Conservation (phyloP, 37 sponge, comb jelly and placozoan species). For the Bolinopsis microptera region DNA sequence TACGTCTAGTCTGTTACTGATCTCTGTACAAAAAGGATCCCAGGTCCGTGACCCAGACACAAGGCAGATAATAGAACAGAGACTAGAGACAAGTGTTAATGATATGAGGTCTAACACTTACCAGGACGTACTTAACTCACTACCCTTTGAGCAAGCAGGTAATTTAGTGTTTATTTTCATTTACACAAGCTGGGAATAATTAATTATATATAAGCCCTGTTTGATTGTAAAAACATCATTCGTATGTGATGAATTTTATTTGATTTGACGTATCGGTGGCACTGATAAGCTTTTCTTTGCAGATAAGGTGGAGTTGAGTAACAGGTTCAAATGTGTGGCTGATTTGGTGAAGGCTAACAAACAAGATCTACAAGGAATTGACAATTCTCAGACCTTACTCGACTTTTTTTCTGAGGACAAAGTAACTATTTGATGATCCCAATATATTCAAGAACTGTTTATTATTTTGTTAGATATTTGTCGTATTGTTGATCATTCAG, state of each 20-base stretch:
- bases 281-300: too few relatives aligned
- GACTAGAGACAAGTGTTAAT: not conserved
- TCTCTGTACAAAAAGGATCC: not conserved
- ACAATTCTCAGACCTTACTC: not conserved
- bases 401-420: not conserved
- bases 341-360: not conserved
- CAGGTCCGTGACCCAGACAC: not conserved
- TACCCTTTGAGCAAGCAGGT: not conserved
- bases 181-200: too few relatives aligned
- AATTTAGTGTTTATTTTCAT: too few relatives aligned
- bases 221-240: too few relatives aligned
- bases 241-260: too few relatives aligned
- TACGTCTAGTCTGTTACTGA: too few relatives aligned
- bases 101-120: not conserved
- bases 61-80: not conserved
- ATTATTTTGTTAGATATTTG: too few relatives aligned
- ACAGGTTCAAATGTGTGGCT: not conserved
- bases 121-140: not conserved
- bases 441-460: too few relatives aligned
- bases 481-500: too few relatives aligned
- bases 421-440: not conserved
- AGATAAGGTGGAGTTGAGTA: not conserved
- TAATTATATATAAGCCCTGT: too few relatives aligned
- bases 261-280: too few relatives aligned
- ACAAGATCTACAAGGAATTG: not conserved